These are phyloP conservation scores for Agonopterix arenella DNA, from an alignment of 2,888 invertebrate genomes.

Conservation along the genomic window DNA sequence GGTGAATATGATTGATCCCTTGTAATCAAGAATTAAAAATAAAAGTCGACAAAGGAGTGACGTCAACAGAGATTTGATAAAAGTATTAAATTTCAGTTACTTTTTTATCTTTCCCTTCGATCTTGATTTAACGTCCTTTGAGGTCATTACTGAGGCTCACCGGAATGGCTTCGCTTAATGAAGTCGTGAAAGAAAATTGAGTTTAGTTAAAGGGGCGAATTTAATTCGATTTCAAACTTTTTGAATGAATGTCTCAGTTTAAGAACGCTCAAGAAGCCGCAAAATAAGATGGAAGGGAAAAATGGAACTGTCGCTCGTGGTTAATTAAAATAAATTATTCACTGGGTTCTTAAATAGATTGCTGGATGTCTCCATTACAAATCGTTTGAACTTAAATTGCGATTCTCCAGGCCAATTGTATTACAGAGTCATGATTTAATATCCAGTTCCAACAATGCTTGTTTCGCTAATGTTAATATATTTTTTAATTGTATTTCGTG, in stretches of 20 bases:
- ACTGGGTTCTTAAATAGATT: constrained; percentile 53
- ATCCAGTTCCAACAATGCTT: no score
- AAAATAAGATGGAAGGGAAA: constrained; percentile 61
- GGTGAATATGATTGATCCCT: not conserved
- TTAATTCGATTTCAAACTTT: constrained; percentile 74
- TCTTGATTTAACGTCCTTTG: constrained; percentile 73
- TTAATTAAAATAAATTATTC: constrained; percentile 71
- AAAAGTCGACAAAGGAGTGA: constrained; percentile 40
- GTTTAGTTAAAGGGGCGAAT: constrained; percentile 74
- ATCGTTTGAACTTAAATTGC: constrained; percentile 27
- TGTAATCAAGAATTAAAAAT: not conserved
- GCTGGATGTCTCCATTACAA: constrained; percentile 47
- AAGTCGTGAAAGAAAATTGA: constrained; percentile 74
- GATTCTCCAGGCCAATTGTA: constrained; percentile 5
- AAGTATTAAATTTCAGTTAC: constrained; percentile 67
- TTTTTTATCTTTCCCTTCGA: constrained; percentile 65
- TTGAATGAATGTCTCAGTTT: constrained; percentile 67
- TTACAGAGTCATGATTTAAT: constrained; percentile 7
- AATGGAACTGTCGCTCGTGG: constrained; percentile 56
- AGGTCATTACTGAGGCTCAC: constrained; percentile 72
- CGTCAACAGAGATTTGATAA: constrained; percentile 56
- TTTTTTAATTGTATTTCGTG: no score
- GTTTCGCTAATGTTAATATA: no score
- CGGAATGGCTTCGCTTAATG: constrained; percentile 71
- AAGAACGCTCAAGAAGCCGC: constrained; percentile 51